Base-by-base conservation (phyloP, 35 echinoderm and acorn worm genomes). In the Amphiura filiformis region DNA sequence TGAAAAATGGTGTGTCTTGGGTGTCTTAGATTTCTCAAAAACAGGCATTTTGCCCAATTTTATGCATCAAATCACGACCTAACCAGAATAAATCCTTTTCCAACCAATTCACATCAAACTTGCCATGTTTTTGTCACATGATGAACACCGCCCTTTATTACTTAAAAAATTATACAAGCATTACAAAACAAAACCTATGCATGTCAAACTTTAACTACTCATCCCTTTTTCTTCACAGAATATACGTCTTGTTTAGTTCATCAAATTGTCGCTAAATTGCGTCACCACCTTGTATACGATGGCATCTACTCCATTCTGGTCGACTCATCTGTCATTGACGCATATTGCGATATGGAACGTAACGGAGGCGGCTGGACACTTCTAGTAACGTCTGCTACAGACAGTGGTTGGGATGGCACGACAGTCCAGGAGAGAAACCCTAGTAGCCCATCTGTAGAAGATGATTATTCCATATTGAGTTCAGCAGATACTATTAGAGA, bases 341-440 rank as follows among this genome's bases (percentile, higher is more conserved):
- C 89, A 34, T 95, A 89, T 82, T 95, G 93, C 39, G 93, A 95
- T 56, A 95, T 95, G 93, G 85, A 84, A 0, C 77, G 86, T 31
- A 86, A 95, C 57, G 90, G 93, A 0, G 93, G 93, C 15, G 93
- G 93, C 3, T 95, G 93, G 93, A 95, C 93, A 0, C 90, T 95
- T 31, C 22, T 95, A 1, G 76, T 95, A n/a, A 92, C 93, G 31
- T 40, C 85, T 13, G 89, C 86, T 32, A 86, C 85, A 1, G 56
- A 47, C 18, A 65, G 56, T 32, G 93, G 93, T 14, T 95, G 93
- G 93, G 56, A 39, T 84, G 31, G 13, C 20, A 28, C 15, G 0
- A 92, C 70, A 0, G 77, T 88, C 13, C 4, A 44, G 56, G 13
- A 39, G 35, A 82, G 93, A 47, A 92, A 92, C 32, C 31, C 40